Evolutionary conservation across 2,113 vertebrate species (phyloP).

Genomic region (Piaya cayana): DNA sequence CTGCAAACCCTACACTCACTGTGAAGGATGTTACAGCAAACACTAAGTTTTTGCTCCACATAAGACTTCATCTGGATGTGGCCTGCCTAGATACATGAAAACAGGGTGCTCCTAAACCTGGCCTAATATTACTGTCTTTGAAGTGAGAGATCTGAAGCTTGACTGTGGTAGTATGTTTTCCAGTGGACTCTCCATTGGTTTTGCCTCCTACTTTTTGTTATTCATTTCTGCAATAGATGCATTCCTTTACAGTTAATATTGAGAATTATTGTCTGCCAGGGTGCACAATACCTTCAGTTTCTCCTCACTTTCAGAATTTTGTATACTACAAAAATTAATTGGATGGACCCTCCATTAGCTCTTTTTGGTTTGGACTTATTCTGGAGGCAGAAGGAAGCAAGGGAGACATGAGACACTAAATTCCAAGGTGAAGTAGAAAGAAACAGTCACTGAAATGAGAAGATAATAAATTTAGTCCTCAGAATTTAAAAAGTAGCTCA

Average conservation of each 20-base stretch:
- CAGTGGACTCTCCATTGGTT: neutral
- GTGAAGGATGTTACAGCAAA: neutral
- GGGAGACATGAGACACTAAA: neutral
- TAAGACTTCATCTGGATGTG: rapidly evolving
- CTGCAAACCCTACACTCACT: neutral
- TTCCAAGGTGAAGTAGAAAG: neutral
- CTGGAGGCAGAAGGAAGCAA: neutral
- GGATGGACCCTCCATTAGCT: neutral
- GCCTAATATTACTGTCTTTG: neutral
- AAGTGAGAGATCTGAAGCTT: neutral
- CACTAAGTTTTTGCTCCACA: neutral
- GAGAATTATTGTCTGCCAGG: neutral
- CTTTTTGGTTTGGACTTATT: neutral
- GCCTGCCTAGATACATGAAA: neutral
- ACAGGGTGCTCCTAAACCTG: neutral
- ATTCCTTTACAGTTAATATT: neutral
- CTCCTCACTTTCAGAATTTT: neutral
- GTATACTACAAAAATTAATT: neutral
- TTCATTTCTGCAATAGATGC: neutral
- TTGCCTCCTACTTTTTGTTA: neutral
- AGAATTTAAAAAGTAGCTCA: neutral
- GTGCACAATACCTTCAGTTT: neutral
- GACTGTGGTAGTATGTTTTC: neutral
- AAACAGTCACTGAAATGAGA: neutral
- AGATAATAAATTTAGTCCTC: neutral